phyloP scores from a whole-genome alignment of 2,888 invertebrate genomes.

The Drosophila limbata region DNA sequence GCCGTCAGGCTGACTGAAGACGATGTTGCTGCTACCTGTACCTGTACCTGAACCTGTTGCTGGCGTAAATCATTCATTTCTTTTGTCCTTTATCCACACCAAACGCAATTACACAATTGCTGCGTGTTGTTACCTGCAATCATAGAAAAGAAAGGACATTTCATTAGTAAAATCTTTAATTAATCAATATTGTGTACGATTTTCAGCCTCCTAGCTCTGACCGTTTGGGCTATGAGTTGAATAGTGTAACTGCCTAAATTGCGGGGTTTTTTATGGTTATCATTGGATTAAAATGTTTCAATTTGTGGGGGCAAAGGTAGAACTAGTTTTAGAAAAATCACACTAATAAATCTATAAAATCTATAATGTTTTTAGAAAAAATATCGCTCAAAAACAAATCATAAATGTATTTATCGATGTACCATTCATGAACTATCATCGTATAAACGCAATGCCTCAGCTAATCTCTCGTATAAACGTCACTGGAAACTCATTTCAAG shows the following conservation, averaged over 20 bases:
- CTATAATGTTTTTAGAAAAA: not conserved
- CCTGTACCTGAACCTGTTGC: constrained; percentile 59
- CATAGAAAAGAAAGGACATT: not conserved
- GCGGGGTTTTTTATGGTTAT: too few relatives aligned
- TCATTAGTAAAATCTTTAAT: constrained; percentile 1
- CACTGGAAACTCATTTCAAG: not conserved
- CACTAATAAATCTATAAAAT: too few relatives aligned
- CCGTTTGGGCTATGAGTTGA: too few relatives aligned
- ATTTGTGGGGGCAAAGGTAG: too few relatives aligned
- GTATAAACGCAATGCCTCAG: not conserved
- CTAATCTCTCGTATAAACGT: not conserved
- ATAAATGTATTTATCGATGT: not conserved
- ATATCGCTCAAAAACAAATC: not conserved
- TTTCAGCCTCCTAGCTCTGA: too few relatives aligned
- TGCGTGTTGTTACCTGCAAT: constrained; percentile 11
- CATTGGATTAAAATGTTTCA: too few relatives aligned
- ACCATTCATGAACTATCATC: not conserved
- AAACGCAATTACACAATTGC: constrained; percentile 13
- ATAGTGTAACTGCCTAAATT: too few relatives aligned
- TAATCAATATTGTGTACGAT: not conserved
- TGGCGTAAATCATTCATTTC: constrained; percentile 81
- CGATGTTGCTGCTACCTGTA: constrained; percentile 78
- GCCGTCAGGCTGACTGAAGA: constrained; percentile 64
- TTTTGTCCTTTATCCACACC: constrained; percentile 65
- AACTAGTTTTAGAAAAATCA: too few relatives aligned